Conservation (phyloP, 2,113 vertebrate species). For the Lepisosteus oculatus region DNA sequence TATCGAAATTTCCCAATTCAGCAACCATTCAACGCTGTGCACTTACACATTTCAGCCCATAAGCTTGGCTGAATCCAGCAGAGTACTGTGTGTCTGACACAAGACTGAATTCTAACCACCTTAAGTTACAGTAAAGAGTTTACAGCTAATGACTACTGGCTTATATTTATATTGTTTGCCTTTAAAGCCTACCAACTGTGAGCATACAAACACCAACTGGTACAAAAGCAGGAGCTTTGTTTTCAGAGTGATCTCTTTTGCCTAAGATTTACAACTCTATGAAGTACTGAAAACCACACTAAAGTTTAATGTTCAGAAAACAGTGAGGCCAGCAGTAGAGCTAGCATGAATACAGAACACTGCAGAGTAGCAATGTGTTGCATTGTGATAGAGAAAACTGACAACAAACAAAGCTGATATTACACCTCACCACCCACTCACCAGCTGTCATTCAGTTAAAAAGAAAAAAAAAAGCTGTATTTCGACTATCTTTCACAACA, state of each 20-base stretch:
- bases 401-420: not conserved
- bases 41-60: too few relatives aligned
- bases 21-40: too few relatives aligned
- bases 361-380: not conserved
- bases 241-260: not conserved
- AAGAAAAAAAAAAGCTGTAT: too few relatives aligned
- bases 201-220: too few relatives aligned
- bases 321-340: not conserved
- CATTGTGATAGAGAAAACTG: not conserved
- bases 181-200: too few relatives aligned
- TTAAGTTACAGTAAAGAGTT: not conserved
- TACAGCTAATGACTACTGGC: not conserved
- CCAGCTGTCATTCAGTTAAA: too few relatives aligned
- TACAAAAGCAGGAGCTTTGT: not conserved
- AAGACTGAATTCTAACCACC: not conserved
- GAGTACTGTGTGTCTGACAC: not conserved
- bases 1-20: not conserved
- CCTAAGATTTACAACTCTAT: not conserved
- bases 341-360: conserved; percentile 3
- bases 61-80: not conserved
- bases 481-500: too few relatives aligned
- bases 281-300: not conserved
- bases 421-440: not conserved
- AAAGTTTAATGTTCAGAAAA: not conserved
- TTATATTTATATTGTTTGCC: not conserved